A percentile compares a stretch with the other conserved stretches of the same genome.
These are phyloP conservation scores for Leucophenga montana DNA, from an alignment of 2,888 invertebrate species.

Conservation along the genomic window DNA sequence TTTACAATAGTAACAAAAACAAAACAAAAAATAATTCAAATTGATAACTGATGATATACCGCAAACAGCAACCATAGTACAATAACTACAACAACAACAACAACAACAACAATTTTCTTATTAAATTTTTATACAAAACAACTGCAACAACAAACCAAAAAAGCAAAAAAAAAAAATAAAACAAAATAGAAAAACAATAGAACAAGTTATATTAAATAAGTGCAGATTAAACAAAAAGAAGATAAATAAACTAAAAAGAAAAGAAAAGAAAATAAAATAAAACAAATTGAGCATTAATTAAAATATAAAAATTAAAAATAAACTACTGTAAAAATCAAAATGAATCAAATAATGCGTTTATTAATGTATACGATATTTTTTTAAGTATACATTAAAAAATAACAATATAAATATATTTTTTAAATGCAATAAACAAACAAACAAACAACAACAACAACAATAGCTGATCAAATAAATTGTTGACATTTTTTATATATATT, in stretches of 20 bases:
- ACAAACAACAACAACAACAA: conserved; percentile 48
- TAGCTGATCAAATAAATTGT: conserved; percentile 53
- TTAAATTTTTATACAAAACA: conserved; percentile 59
- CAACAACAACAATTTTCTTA: conserved; percentile 54
- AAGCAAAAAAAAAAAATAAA: conserved; percentile 41
- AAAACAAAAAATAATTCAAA: conserved; percentile 48
- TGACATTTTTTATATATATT: conserved; percentile 53
- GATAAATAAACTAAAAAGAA: conserved; percentile 37
- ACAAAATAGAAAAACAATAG: conserved; percentile 24
- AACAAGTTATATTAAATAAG: conserved; percentile 9
- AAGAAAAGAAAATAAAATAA: no score
- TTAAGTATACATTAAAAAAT: conserved; percentile 28
- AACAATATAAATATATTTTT: conserved; percentile 57
- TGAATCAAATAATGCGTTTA: conserved; percentile 32
- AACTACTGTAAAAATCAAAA: conserved; percentile 29
- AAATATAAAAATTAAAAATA: conserved; percentile 38
- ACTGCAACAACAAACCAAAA: conserved; percentile 55
- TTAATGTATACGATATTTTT: conserved; percentile 24
- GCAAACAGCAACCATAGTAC: conserved; percentile 63
- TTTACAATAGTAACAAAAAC: conserved; percentile 38
- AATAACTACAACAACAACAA: conserved; percentile 50
- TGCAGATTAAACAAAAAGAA: conserved; percentile 14
- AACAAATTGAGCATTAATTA: conserved; percentile 5
- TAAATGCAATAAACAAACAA: conserved; percentile 39
- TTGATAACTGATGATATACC: conserved; percentile 44